phyloP scores from a whole-genome alignment of 2,797 vertebrate species.

The Eidolon dupreanum region DNA sequence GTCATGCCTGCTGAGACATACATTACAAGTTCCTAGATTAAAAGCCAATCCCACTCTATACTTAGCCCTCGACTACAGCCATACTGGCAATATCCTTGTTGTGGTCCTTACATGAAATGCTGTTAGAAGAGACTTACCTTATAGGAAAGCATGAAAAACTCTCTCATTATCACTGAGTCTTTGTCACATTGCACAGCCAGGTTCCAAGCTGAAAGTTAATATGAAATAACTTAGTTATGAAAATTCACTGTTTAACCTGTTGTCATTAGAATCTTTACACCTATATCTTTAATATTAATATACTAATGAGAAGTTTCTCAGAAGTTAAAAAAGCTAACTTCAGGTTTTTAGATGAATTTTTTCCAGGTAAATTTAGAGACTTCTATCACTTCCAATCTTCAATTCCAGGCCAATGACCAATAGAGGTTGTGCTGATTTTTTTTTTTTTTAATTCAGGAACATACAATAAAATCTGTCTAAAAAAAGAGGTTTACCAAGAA shows the following conservation, averaged over 20 bases:
- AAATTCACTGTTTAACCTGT: not conserved
- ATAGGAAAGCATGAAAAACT: conserved; percentile 94
- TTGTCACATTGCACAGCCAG: conserved; percentile 90
- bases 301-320: not conserved
- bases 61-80: not conserved
- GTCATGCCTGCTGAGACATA: not conserved
- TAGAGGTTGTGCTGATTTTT: not conserved
- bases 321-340: conserved; percentile 37
- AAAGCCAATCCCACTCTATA: conserved; percentile 1
- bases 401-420: not conserved
- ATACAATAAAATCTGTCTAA: conserved; percentile 34
- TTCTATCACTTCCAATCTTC: conserved; percentile 20
- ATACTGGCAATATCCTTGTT: not conserved
- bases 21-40: not conserved
- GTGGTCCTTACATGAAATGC: not conserved
- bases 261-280: not conserved
- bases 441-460: not conserved
- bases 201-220: conserved; percentile 93
- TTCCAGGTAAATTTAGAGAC: conserved; percentile 34
- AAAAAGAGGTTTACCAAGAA: conserved; percentile 23
- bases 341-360: conserved; percentile 28
- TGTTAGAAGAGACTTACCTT: conserved; percentile 85
- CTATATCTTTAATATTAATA: conserved; percentile 1
- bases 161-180: conserved; percentile 90
- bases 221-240: conserved; percentile 39